Conservation (phyloP, 30 jellyfish, hydroid and myxozoan genomes). For the Aurelia coerulea region DNA sequence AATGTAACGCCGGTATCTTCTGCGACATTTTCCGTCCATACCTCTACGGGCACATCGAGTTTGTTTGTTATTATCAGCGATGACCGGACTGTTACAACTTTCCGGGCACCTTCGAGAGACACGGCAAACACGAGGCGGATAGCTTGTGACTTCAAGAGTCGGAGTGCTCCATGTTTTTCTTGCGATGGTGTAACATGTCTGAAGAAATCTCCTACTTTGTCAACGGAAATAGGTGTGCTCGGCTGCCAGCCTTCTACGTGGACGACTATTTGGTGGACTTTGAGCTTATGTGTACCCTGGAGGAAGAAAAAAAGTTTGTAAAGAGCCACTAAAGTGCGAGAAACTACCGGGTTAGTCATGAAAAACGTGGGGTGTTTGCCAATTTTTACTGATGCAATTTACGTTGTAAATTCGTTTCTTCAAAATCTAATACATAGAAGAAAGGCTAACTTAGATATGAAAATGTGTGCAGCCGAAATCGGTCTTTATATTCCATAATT, state of each 20-base stretch:
- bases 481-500: no score
- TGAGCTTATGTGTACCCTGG: slow-evolving; percentile 87
- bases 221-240: slow-evolving; percentile 91
- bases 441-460: neutral
- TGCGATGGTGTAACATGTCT: slow-evolving; percentile 74
- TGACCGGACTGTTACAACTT: slow-evolving; percentile 89
- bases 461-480: no score
- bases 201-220: slow-evolving; percentile 94
- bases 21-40: slow-evolving; percentile 73
- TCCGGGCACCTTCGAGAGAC: slow-evolving; percentile 95
- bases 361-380: no score
- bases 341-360: no score
- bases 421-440: neutral
- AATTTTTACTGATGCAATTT: neutral
- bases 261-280: slow-evolving; percentile 91
- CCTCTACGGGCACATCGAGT: slow-evolving; percentile 78
- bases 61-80: slow-evolving; percentile 79
- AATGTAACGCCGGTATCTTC: slow-evolving; percentile 43
- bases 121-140: slow-evolving; percentile 76
- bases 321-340: neutral
- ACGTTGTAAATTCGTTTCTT: neutral
- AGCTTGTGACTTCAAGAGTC: slow-evolving; percentile 12
- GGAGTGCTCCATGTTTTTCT: slow-evolving; percentile 46
- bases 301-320: slow-evolving; percentile 4
- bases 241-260: slow-evolving; percentile 94